Base-by-base conservation (phyloP, 2,888 invertebrate species). In the Lochmaea capreae region DNA sequence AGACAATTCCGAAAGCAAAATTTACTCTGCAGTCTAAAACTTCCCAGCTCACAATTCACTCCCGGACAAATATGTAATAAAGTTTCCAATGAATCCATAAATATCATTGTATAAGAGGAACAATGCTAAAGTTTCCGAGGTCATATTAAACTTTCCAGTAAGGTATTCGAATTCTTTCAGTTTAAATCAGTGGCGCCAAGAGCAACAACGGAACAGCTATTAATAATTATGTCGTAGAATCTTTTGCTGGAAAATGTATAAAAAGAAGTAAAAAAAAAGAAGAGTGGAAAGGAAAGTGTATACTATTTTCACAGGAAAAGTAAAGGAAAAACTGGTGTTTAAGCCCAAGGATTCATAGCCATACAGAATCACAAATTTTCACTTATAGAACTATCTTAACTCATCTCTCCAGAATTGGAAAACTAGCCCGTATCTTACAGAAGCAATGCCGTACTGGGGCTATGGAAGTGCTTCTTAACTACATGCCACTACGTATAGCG, bases 91-190 rank as follows among this genome's bases (percentile, higher is more conserved):
- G 73, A 74, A 76, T 67, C 76, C 72, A 73, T 76, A 76, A 74
- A 76, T 76, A 76, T 76, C 73, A 67, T 71, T 68, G 68, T 66
- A 57, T 65, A 65, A 71, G 71, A 74, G 62, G 72, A 65, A 69
- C 72, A 71, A 61, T 73, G 71, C 63, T 72, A 72, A 71, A 71
- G 71, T 74, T 71, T 73, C 62, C 71, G 69, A 70, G 72, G 62
- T 54, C 61, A 54, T 61, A 67, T 72, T 75, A 70, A 16, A 49
- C 70, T 67, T 71, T 46, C 52, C 43, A 46, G 57, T 70, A 65
- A 58, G 74, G 73, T 74, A 73, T 73, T 69, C 73, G 76, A 81
- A 80, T 80, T 79, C 79, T 79, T 76, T 43, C 65, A 63, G 65
- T 58, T 66, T 69, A 9, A 63, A 39, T 42, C 70, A 70, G 70